Evolutionary conservation across 2,113 vertebrate species (phyloP).

Genomic region (Castor canadensis): DNA sequence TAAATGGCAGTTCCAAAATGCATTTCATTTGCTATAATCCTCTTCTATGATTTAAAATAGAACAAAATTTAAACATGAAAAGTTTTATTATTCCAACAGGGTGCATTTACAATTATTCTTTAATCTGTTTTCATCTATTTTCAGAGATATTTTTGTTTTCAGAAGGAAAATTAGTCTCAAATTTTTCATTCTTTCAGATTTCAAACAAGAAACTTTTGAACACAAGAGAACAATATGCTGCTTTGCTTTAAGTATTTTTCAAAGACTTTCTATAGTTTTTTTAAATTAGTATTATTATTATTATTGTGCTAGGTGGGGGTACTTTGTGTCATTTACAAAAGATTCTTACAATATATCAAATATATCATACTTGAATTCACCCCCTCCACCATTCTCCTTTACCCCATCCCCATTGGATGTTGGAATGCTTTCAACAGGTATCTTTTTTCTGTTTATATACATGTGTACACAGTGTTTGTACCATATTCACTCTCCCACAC

Average conservation of each 20-base stretch:
- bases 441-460: no score
- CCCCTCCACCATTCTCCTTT: no score
- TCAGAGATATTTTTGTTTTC: background rate
- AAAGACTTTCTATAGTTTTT: background rate
- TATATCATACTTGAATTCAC: no score
- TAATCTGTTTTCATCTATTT: background rate
- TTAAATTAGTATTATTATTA: no score
- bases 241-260: slow-evolving; percentile 14
- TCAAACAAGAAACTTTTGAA: background rate
- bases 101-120: background rate
- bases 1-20: background rate
- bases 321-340: no score
- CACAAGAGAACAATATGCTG: background rate
- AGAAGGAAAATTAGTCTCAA: background rate
- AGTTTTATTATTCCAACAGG: background rate
- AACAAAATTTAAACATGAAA: background rate
- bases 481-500: no score
- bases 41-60: background rate
- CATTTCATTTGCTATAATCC: background rate
- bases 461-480: no score
- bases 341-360: no score
- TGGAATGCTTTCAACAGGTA: no score
- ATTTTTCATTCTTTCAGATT: slow-evolving; percentile 13
- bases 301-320: no score
- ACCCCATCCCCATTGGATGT: no score